Percentiles rank a stretch among this genome's conserved stretches.
Conservation (phyloP, 2,797 vertebrate genomes). For the Typhlichthys subterraneus region DNA sequence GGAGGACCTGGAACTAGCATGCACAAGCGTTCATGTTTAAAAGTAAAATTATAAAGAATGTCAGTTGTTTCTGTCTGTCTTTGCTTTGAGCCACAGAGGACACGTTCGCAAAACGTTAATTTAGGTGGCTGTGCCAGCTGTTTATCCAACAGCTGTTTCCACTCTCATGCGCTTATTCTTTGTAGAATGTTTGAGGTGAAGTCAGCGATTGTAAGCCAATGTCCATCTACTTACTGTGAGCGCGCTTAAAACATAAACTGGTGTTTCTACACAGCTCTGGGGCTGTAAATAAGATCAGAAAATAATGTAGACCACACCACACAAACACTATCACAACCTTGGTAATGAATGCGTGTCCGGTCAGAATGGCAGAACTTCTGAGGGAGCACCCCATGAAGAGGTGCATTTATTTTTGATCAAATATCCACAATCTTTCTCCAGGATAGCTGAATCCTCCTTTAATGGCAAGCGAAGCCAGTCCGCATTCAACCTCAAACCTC, state of each 20-base stretch:
- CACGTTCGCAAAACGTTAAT: not conserved
- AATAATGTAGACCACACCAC: no score
- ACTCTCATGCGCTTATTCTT: constrained; percentile 30
- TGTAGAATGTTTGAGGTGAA: constrained; percentile 5
- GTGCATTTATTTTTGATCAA: no score
- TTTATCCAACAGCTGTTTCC: constrained; percentile 31
- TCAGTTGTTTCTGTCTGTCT: constrained; percentile 16
- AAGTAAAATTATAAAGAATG: constrained; percentile 4
- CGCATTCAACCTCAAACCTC: constrained; percentile 53
- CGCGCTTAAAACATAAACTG: no score
- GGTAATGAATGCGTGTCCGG: no score
- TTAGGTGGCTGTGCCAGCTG: constrained; percentile 23
- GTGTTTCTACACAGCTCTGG: no score
- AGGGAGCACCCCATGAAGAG: no score
- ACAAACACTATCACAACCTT: no score
- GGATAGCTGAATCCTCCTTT: constrained; percentile 31
- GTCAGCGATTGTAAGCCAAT: no score
- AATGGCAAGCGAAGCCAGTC: constrained; percentile 33
- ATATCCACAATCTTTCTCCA: no score
- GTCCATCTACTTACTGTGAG: no score
- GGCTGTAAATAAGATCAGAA: no score
- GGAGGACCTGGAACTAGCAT: not conserved
- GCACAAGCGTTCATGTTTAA: constrained; percentile 12
- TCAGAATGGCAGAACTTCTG: no score
- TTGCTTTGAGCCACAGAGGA: constrained; percentile 3